These are phyloP conservation scores for Tanypteryx hageni DNA, from an alignment of 2,888 invertebrate genomes.

Conservation along the genomic window DNA sequence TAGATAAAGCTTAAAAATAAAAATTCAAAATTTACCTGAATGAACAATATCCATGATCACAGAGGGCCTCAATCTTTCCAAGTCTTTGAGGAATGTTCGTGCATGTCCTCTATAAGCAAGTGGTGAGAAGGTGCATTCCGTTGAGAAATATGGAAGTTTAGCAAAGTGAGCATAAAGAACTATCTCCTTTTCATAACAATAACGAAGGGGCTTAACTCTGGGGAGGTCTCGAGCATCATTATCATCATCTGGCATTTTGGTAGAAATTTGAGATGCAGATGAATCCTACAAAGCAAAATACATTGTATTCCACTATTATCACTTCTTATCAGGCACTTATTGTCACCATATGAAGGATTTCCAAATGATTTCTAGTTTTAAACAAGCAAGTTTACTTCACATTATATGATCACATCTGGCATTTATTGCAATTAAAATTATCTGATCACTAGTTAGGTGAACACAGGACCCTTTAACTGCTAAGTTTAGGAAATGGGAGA, in stretches of 20 bases:
- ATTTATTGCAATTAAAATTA: no score
- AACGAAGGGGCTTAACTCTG: slow-evolving; percentile 96
- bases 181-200: slow-evolving; percentile 99
- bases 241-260: neutral
- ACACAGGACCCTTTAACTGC: no score
- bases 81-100: slow-evolving; percentile 92
- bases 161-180: slow-evolving; percentile 99
- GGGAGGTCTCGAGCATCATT: slow-evolving; percentile 80
- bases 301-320: no score
- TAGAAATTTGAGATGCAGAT: slow-evolving; percentile 3
- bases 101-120: slow-evolving; percentile 98
- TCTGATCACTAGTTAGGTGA: no score
- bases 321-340: no score
- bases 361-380: no score
- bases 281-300: slow-evolving; percentile 5
- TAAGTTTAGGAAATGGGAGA: no score
- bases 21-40: slow-evolving; percentile 79
- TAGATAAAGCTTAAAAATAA: neutral
- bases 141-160: slow-evolving; percentile 97
- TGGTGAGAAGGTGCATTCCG: slow-evolving; percentile 98
- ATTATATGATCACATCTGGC: no score
- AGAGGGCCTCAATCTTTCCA: slow-evolving; percentile 94
- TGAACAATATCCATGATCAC: slow-evolving; percentile 96
- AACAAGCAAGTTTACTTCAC: no score
- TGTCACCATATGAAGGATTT: no score